phyloP scores from a whole-genome alignment of 1,140 invertebrate genomes.

The Leucophenga varia region DNA sequence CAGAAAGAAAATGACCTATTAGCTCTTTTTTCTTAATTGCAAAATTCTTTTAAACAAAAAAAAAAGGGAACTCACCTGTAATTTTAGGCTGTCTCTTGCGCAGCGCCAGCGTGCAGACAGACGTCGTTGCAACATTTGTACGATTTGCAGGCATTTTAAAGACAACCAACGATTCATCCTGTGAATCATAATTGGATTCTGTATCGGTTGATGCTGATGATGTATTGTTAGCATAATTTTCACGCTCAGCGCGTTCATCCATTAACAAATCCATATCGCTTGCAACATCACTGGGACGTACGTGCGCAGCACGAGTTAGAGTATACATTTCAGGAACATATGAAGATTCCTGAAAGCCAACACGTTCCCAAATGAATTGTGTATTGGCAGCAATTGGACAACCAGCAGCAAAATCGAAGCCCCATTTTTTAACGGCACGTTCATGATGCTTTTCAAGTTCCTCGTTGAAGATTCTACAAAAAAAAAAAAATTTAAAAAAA shows the following conservation, averaged over 20 bases:
- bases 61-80: constrained; percentile 52
- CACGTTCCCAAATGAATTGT: constrained; percentile 47
- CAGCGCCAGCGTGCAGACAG: constrained; percentile 12
- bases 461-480: constrained; percentile 28
- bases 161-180: constrained; percentile 20
- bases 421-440: constrained; percentile 45
- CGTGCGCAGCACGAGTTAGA: constrained; percentile 48
- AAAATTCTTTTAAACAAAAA: too few relatives aligned
- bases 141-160: constrained; percentile 27
- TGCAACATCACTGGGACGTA: constrained; percentile 23
- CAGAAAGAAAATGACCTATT: too few relatives aligned
- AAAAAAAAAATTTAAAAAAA: neutral
- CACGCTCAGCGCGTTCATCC: constrained; percentile 47
- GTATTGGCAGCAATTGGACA: constrained; percentile 32
- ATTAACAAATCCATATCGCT: constrained; percentile 38
- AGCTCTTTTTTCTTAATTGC: too few relatives aligned
- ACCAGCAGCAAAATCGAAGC: constrained; percentile 50
- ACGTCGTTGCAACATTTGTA: constrained; percentile 13
- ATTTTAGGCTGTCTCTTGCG: constrained; percentile 54
- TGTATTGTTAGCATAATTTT: constrained; percentile 29
- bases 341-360: constrained; percentile 42
- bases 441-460: constrained; percentile 49
- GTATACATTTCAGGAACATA: constrained; percentile 50
- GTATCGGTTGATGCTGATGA: constrained; percentile 36
- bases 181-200: constrained; percentile 42